Evolutionary conservation across 2,888 invertebrate genomes (phyloP), one percentile per base, ranked within the genome.

Genomic region (Acleris literana): DNA sequence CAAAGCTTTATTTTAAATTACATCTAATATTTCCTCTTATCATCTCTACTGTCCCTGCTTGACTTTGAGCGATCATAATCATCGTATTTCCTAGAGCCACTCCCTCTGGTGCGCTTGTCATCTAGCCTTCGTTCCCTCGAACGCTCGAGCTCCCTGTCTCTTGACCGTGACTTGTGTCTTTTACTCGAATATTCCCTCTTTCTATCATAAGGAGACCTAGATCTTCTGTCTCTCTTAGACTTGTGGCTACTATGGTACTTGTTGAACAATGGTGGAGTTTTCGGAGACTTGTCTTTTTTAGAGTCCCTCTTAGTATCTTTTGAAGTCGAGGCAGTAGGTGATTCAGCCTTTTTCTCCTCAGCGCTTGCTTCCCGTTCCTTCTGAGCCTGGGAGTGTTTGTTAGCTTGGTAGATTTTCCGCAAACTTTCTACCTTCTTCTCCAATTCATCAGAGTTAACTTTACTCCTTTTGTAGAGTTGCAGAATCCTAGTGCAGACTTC

Each of bases 401-500:
- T 93, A 0, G 92, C 91, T 80, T 93, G 93, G 68, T 93, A 93
- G 5, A 93, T 76, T 72, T 84, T 87, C 51, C 85, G 81, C 25
- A 92, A 75, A 7, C 79, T 61, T 9, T 93, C 93, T 1, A 93
- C 86, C 76, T 91, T 92, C 48, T 70, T 77, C 68, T 93, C 93
- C 46, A 93, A 73, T 48, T 91, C 92, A 43, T 93, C 93, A 0
- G 93, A 90, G 71, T 93, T 93, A 51, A 97, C 97, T 93, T 97
- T 97, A 3, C 95, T 89, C 62, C 98, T 93, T 66, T 94, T 95
- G 83, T 99, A 99, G 1, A 99, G 92, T 72, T 96, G 94, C 68
- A 99, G 92, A 70, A 99, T 97, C 53, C 96, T 94, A 55, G 95
- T 88, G 76, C 97, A 97, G 61, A 99, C 97, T 76, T 97, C 97